Evolutionary conservation across 37 sponge, comb jelly and placozoan genomes (phyloP).

Genomic region (Beroe forskalii): DNA sequence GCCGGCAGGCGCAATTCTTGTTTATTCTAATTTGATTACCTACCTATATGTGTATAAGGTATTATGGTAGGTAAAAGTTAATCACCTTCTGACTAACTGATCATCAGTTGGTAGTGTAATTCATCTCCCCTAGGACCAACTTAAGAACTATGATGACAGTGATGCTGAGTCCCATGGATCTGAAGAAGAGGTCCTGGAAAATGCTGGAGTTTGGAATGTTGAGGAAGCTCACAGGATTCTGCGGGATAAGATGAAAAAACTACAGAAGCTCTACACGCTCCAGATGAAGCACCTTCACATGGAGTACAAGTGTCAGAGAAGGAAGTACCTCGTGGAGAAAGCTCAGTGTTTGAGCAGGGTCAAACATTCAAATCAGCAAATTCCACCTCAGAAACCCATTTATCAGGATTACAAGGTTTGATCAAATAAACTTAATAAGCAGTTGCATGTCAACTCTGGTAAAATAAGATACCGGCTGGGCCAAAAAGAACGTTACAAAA

Average conservation of each 20-base stretch:
- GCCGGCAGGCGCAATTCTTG: too few species aligned
- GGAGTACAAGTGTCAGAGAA: conserved; percentile 46
- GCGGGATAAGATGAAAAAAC: conserved; percentile 29
- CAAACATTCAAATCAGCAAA: not conserved
- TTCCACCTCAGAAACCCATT: not conserved
- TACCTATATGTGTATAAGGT: too few species aligned
- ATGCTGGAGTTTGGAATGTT: conserved; percentile 51
- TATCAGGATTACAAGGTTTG: conserved; percentile 19
- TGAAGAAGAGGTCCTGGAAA: conserved; percentile 26
- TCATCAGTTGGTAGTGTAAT: too few species aligned
- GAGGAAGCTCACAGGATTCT: conserved; percentile 54
- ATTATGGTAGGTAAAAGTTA: too few species aligned
- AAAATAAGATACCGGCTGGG: too few species aligned
- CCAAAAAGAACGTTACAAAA: too few species aligned
- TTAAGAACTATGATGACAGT: conserved; percentile 47
- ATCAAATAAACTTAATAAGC: too few species aligned
- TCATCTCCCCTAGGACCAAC: too few species aligned
- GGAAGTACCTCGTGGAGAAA: conserved; percentile 8
- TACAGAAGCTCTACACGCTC: conserved; percentile 1
- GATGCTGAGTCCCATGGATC: conserved; percentile 50
- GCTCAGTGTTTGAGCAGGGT: not conserved
- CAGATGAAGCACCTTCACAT: conserved; percentile 48
- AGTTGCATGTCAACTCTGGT: too few species aligned
- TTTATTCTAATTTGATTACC: too few species aligned
- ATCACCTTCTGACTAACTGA: too few species aligned